phyloP scores from a whole-genome alignment of 1,140 invertebrate genomes.

The Drosophila sproati region DNA sequence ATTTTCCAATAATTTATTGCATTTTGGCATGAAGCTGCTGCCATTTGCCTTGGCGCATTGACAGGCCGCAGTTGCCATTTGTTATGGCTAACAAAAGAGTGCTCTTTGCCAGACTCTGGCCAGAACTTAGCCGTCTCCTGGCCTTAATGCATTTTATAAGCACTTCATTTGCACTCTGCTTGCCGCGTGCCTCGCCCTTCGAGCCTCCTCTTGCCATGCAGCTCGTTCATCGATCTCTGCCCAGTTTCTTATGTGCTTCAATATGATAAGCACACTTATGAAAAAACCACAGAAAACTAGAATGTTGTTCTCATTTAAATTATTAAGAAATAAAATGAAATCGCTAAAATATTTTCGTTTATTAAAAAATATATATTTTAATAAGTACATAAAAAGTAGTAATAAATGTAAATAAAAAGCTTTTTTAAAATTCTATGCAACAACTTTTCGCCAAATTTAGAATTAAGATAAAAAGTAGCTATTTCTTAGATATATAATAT shows the following conservation, averaged over 20 bases:
- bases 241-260: conserved; percentile 1
- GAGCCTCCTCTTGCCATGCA: not conserved
- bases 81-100: conserved; percentile 52
- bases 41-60: conserved; percentile 38
- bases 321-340: too few relatives aligned
- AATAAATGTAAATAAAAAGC: too few relatives aligned
- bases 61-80: conserved; percentile 53
- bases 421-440: too few relatives aligned
- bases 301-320: too few relatives aligned
- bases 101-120: conserved; percentile 27
- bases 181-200: not conserved
- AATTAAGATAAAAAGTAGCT: too few relatives aligned
- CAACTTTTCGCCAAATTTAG: too few relatives aligned
- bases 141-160: conserved; percentile 19
- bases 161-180: conserved; percentile 41
- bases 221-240: conserved; percentile 3
- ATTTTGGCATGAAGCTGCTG: conserved; percentile 76
- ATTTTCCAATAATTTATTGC: conserved; percentile 82
- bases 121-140: not conserved
- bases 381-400: too few relatives aligned
- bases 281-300: too few relatives aligned
- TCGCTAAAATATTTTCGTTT: too few relatives aligned
- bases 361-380: too few relatives aligned
- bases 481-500: too few relatives aligned
- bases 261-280: conserved; percentile 1